Base-by-base conservation (phyloP, 2,113 vertebrate species). In the Malurus cyaneus region DNA sequence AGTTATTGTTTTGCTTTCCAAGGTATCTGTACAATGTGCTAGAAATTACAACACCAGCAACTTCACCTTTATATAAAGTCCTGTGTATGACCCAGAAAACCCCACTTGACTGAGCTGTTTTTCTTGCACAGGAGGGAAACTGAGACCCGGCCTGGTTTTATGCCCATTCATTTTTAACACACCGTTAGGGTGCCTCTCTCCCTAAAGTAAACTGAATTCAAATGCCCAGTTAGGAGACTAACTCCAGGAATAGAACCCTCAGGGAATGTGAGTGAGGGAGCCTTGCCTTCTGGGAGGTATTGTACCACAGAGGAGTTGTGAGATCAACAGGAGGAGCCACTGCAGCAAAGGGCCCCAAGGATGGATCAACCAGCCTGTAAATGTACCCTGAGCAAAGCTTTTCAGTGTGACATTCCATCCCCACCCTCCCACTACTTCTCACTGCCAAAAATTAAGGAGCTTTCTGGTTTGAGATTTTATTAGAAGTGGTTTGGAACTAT, bases 401-500 rank as follows among this genome's bases (percentile, higher is more conserved):
- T 94, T 17, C 6, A 4, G 34, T 39, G 54, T 57, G 67, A 80
- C 29, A 8, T 92, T 90, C 82, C 42, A 66, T 54, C n/a, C 28
- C 23, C 23, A 31, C 20, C 70, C 79, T 94, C 71, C 42, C 67
- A 65, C 41, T 17, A 1, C n/a, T 71, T 25, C 32, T 71, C 5
- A 28, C 25, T 69, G 88, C 90, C 92, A 88, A 49, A 91, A 95
- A 50, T 7, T 56, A 65, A 77, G 59, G 44, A 77, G 18, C 18
- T 88, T 83, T 94, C 50, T 95, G 85, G 31, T 61, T 81, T 28
- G 34, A 57, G 49, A 1, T 34, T 28, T 66, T 34, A 88, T 61
- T 82, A 94, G 90, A 95, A 93, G 79, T 80, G 71, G 56, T 83
- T 92, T 95, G 34, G 59, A 92, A 39, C 71, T 50, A 24, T 73